These are phyloP conservation scores for Hippoglossus stenolepis DNA, from an alignment of 2,113 vertebrate genomes.

Conservation along the genomic window DNA sequence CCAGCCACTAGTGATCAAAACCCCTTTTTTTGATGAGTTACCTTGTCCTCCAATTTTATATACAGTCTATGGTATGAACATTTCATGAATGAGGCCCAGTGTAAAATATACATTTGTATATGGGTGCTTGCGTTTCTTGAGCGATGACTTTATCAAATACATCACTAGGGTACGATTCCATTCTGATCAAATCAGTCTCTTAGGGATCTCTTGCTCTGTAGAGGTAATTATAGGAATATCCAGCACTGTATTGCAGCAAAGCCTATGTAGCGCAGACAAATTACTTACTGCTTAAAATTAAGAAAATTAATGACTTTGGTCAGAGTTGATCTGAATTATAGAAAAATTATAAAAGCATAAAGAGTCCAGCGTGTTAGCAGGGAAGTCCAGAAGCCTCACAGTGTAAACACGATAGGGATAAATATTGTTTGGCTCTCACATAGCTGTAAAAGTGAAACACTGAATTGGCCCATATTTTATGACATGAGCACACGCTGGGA, in stretches of 20 bases:
- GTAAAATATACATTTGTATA: too few species aligned
- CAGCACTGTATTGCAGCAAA: background rate
- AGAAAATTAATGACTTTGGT: slow-evolving; percentile 21
- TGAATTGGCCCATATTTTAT: slow-evolving; percentile 49
- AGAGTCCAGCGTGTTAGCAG: slow-evolving; percentile 22
- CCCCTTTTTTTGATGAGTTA: too few species aligned
- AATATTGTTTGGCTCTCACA: slow-evolving; percentile 35
- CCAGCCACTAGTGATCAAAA: too few species aligned
- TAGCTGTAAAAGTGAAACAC: slow-evolving; percentile 43
- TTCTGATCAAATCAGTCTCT: background rate
- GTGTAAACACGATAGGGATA: slow-evolving; percentile 38
- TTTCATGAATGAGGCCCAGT: too few species aligned
- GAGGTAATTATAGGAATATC: background rate
- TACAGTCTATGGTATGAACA: too few species aligned
- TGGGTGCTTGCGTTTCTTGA: too few species aligned
- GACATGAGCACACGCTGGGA: slow-evolving; percentile 28
- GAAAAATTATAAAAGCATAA: slow-evolving; percentile 37
- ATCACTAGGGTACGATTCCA: too few species aligned
- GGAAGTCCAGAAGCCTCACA: slow-evolving; percentile 1
- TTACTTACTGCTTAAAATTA: background rate
- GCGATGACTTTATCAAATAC: too few species aligned
- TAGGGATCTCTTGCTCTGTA: background rate
- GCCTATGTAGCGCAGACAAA: too few species aligned
- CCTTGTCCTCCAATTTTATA: too few species aligned
- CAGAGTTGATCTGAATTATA: slow-evolving; percentile 27